Base-by-base conservation (phyloP, 1,140 invertebrate genomes). In the Drosophila watanabei region DNA sequence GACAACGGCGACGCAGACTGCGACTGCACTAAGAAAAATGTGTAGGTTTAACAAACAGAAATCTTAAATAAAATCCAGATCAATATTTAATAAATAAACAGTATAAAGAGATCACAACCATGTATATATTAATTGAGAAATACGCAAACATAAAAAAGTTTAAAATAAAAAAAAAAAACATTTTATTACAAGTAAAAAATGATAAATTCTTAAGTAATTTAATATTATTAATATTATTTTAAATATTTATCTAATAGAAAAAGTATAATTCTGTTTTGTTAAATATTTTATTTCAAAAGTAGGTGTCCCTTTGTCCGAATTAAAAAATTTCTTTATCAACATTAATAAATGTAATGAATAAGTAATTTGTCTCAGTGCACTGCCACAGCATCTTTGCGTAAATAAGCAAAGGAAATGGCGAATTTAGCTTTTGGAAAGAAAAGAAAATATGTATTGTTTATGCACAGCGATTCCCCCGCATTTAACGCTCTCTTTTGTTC, bases 371-470 rank as follows among this genome's bases (percentile, higher is more conserved):
- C 18, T 24, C 33, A 24, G 33, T 35, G 35, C 4, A 56, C 33
- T 18, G 11, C 14, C 13, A 14, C 48, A 56, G 61, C 64, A 48
- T 32, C 46, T 33, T 20, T 9, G 0, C 5, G 3, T 33, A 57
- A 56, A 35, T 41, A 43, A 59, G 37, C 66, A 8, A 37, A 37
- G 66, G 56, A 60, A 72, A 72, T 57, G 16, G 33, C 35, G 10
- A 39, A 48, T 20, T 43, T 13, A 24, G 18, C 13, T 7, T 28
- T 16, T 0, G 32, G n/a, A 16, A 68, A 32, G 51, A 70, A 70
- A 43, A 54, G 62, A 54, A 70, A 70, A 43, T 48, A 56, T 39
- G 14, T n/a, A 16, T 28, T 49, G 20, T 46, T 33, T 54, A 20
- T 35, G 9, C 43, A 30, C 24, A 41, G 13, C 13, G 6, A 35